A percentile compares a stretch with the other conserved stretches of the same genome.
phyloP scores from a whole-genome alignment of 1,140 invertebrate species.

The Drosophila santomea region DNA sequence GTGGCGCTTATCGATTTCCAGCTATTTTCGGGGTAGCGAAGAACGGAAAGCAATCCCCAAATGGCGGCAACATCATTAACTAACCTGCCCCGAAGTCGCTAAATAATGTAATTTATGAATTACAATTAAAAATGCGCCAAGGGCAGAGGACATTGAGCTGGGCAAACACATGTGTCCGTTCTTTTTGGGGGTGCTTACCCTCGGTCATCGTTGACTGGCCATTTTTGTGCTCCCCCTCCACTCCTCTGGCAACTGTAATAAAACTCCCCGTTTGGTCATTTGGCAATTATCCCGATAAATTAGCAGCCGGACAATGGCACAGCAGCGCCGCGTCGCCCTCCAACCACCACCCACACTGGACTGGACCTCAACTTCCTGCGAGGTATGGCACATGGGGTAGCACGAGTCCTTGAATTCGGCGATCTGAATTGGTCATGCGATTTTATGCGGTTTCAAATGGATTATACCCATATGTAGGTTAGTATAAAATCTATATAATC shows the following conservation, averaged over 20 bases:
- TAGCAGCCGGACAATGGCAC: constrained; percentile 67
- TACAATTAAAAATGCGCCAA: constrained; percentile 69
- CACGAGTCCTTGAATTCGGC: constrained; percentile 6
- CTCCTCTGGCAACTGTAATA: constrained; percentile 49
- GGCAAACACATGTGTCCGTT: constrained; percentile 36
- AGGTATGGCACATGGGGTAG: neutral
- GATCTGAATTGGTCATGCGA: constrained; percentile 5
- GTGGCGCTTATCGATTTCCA: constrained; percentile 35
- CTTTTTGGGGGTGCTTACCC: constrained; percentile 23
- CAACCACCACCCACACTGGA: constrained; percentile 18
- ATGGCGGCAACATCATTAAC: constrained; percentile 52
- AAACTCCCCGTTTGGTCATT: constrained; percentile 78
- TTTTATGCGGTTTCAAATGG: constrained; percentile 3
- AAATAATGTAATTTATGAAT: constrained; percentile 74
- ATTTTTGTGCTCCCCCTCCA: constrained; percentile 40
- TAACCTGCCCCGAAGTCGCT: constrained; percentile 35
- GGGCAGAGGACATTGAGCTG: constrained; percentile 8
- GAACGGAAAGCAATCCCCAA: constrained; percentile 21
- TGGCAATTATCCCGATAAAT: constrained; percentile 79
- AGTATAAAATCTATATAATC: too few species aligned
- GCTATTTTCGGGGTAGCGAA: neutral
- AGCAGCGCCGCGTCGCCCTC: constrained; percentile 19
- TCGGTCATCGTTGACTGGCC: constrained; percentile 8
- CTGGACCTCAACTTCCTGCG: constrained; percentile 14
- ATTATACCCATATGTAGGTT: neutral